phyloP scores from a whole-genome alignment of 1,140 invertebrate genomes.

The Magallana angulata region DNA sequence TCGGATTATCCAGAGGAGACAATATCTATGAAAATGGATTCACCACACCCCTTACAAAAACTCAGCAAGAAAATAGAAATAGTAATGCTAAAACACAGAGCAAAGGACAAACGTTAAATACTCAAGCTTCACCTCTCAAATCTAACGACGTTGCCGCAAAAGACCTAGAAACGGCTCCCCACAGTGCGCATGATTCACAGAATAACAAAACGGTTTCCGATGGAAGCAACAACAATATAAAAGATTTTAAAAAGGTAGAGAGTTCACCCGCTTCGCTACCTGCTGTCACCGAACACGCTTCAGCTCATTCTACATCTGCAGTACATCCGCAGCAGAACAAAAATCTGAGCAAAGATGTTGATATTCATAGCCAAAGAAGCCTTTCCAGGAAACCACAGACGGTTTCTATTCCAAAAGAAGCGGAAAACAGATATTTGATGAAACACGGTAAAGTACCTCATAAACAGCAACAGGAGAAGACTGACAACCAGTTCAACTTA shows the following conservation, averaged over 20 bases:
- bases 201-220: background rate
- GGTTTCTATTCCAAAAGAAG: conserved; percentile 19
- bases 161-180: background rate
- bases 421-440: conserved; percentile 5
- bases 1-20: background rate
- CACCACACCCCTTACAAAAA: background rate
- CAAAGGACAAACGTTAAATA: background rate
- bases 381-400: background rate
- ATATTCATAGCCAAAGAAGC: background rate
- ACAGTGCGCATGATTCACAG: background rate
- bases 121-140: conserved; percentile 8
- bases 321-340: background rate
- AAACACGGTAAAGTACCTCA: background rate
- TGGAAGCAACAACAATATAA: background rate
- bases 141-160: background rate
- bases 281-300: background rate
- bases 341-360: background rate
- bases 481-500: background rate
- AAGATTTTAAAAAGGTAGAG: background rate
- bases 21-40: background rate
- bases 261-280: no score
- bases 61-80: background rate
- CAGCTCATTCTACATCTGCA: background rate
- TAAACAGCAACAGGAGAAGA: background rate
- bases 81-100: no score